Evolutionary conservation across 2,888 invertebrate species (phyloP), one percentile per base, ranked within the genome.

Genomic region (Atethmia centrago): DNA sequence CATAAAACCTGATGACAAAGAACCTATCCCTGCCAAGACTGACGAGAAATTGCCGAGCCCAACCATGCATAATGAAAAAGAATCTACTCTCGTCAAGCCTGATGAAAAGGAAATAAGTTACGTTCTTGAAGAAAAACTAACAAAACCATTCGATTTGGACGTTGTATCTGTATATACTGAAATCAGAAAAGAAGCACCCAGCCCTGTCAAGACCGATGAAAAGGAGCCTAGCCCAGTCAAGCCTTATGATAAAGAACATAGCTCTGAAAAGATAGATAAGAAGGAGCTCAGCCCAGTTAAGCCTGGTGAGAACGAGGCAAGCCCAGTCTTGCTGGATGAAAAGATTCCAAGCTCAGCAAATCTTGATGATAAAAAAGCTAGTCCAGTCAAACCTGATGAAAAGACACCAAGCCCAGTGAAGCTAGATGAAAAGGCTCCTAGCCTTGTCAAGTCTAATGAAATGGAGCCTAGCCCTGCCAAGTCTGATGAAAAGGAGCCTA

Each of bases 41-140:
- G 28, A 9, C 1, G 49, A 64, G 0, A 51, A 63, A 10, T 16
- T 3, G 8, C 0, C 12, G 1, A 71, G 40, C 16, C 42, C 55
- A 40, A 40, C n/a, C 9, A 5, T 53, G 21, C n/a, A 8, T 25
- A n/a, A 25, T 42, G 10, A 51, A 12, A 67, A 71, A 71, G 64
- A 59, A 40, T 42, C 55, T 10, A 68, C 36, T 2, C 3, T 19
- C 4, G 9, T 61, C 19, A 40, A 61, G 2, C 16, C 0, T 16
- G 51, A 12, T 10, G 42, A 68, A 0, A 83, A 85, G n/a, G 71
- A 55, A 56, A 56, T 19, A 5, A 56, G 19, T 19, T 28, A 4
- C 10, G 55, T 25, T 40, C 19, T 65, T 40, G 25, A 55, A 56
- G 31, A 49, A 49, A 31, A 49, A 31, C 21, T 21, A 21, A 14